A percentile compares a stretch with the other conserved stretches of the same genome.
These are phyloP conservation scores for Drosophila tani DNA, from an alignment of 1,140 invertebrate species.

Conservation along the genomic window DNA sequence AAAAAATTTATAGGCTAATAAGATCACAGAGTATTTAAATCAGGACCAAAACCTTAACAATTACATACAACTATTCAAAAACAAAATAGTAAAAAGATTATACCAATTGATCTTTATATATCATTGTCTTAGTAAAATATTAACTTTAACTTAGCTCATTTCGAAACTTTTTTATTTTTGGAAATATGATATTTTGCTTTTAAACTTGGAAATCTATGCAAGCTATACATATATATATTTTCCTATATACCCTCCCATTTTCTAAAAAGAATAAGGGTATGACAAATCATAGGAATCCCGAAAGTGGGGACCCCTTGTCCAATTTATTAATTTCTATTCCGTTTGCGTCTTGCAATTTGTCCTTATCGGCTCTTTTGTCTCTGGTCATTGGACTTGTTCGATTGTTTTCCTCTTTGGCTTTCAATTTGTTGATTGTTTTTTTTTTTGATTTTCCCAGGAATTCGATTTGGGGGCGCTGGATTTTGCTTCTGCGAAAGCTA, in stretches of 20 bases:
- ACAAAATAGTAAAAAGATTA: not conserved
- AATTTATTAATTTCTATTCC: constrained; percentile 83
- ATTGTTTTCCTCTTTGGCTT: constrained; percentile 72
- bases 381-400: constrained; percentile 55
- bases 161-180: too few relatives aligned
- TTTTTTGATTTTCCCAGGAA: constrained; percentile 37
- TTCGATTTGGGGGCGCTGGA: constrained; percentile 10
- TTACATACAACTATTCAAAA: not conserved
- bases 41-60: not conserved
- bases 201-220: too few relatives aligned
- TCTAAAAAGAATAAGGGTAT: not conserved
- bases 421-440: constrained; percentile 80
- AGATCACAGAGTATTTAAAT: not conserved
- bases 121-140: too few relatives aligned
- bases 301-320: constrained; percentile 11
- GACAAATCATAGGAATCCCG: not conserved
- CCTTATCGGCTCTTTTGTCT: constrained; percentile 45
- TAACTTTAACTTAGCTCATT: too few relatives aligned
- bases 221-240: not conserved
- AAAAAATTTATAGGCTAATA: too few relatives aligned
- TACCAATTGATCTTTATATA: too few relatives aligned
- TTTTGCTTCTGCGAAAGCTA: constrained; percentile 6
- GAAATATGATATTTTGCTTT: too few relatives aligned
- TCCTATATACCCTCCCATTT: not conserved
- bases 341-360: constrained; percentile 72